Percentiles rank a stretch among this genome's conserved stretches.
These are phyloP conservation scores for Carabus problematicus DNA, from an alignment of 2,888 invertebrate genomes.

Conservation along the genomic window DNA sequence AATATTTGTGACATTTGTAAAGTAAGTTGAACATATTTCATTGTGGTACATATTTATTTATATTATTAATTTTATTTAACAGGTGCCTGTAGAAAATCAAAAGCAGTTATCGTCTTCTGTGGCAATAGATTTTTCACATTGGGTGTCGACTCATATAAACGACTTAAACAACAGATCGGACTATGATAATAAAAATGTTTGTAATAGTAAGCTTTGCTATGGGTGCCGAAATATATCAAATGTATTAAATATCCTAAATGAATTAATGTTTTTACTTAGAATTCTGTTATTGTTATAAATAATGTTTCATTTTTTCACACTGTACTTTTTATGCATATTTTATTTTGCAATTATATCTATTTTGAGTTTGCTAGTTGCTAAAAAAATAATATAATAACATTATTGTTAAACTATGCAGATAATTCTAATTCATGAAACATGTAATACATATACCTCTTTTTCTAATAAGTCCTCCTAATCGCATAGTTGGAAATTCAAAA, in stretches of 20 bases:
- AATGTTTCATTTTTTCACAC: too few relatives aligned
- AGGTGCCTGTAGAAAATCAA: constrained; percentile 61
- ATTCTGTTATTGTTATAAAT: too few relatives aligned
- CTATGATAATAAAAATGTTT: constrained; percentile 46
- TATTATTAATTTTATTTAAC: constrained; percentile 44
- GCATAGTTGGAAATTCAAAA: constrained; percentile 53
- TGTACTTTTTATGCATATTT: too few relatives aligned
- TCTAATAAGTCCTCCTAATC: constrained; percentile 46
- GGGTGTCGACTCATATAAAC: constrained; percentile 51
- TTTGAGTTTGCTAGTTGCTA: too few relatives aligned
- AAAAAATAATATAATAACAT: too few relatives aligned
- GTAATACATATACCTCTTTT: constrained; percentile 35
- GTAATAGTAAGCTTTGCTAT: constrained; percentile 28
- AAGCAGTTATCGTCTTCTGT: constrained; percentile 64
- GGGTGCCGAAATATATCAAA: constrained; percentile 26
- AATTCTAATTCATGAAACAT: too few relatives aligned
- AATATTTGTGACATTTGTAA: constrained; percentile 61
- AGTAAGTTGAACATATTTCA: constrained; percentile 55
- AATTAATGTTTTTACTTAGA: neutral
- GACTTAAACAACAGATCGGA: constrained; percentile 48
- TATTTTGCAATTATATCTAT: too few relatives aligned
- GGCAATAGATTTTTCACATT: constrained; percentile 68
- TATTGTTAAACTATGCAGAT: too few relatives aligned
- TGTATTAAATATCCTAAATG: constrained; percentile 13
- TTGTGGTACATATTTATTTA: constrained; percentile 48